These are phyloP conservation scores for Indri indri DNA, from an alignment of 2,113 vertebrate genomes.

Conservation along the genomic window DNA sequence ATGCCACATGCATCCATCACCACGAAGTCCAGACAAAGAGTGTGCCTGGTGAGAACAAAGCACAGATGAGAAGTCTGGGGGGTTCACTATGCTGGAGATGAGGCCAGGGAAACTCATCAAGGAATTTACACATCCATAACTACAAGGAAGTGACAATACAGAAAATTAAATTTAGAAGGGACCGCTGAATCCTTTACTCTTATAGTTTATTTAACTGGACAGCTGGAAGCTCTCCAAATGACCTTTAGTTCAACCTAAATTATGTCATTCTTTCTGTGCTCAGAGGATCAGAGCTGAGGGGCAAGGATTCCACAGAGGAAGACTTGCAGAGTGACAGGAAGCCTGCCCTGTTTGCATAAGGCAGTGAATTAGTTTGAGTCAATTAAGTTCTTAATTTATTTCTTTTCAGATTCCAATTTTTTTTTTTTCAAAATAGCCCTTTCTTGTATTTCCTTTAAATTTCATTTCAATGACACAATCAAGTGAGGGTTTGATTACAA, in stretches of 20 bases:
- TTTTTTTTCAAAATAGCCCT: neutral
- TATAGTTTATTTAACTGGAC: constrained; percentile 66
- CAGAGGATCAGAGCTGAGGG: neutral
- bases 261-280: constrained; percentile 47
- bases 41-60: constrained; percentile 80
- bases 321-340: neutral
- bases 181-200: neutral
- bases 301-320: neutral
- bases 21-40: constrained; percentile 76
- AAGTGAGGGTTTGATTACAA: neutral
- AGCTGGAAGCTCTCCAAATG: constrained; percentile 57
- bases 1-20: constrained; percentile 73
- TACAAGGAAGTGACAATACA: constrained; percentile 59
- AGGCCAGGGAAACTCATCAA: constrained; percentile 76
- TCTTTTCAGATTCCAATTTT: neutral
- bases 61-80: constrained; percentile 76
- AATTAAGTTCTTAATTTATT: constrained; percentile 9
- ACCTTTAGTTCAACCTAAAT: constrained; percentile 59
- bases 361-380: neutral
- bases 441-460: constrained; percentile 24
- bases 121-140: constrained; percentile 66
- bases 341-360: neutral
- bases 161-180: constrained; percentile 58
- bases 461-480: constrained; percentile 29
- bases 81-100: constrained; percentile 48